These are phyloP conservation scores for Palloptera scutellata DNA, from an alignment of 2,888 invertebrate species.

Conservation along the genomic window DNA sequence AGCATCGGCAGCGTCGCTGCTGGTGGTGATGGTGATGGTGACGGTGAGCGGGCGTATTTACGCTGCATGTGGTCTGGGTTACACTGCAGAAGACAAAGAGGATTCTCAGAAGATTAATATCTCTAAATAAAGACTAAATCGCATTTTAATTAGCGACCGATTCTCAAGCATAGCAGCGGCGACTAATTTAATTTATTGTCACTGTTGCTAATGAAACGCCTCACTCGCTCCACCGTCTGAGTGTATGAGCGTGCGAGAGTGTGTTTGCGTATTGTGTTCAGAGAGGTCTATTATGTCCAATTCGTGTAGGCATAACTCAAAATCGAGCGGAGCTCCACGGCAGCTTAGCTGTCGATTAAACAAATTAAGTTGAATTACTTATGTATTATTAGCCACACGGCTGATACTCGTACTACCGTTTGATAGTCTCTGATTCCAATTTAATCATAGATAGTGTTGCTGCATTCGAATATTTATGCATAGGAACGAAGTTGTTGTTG, in stretches of 20 bases:
- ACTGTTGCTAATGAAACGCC: constrained; percentile 57
- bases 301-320: constrained; percentile 31
- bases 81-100: too few relatives aligned
- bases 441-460: too few relatives aligned
- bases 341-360: constrained; percentile 30
- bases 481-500: too few relatives aligned
- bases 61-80: constrained; percentile 6
- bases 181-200: constrained; percentile 60
- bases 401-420: too few relatives aligned
- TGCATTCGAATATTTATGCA: too few relatives aligned
- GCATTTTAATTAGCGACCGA: constrained; percentile 44
- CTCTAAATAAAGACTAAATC: constrained; percentile 31
- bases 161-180: constrained; percentile 33
- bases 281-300: constrained; percentile 25
- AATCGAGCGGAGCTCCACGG: constrained; percentile 12
- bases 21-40: not conserved
- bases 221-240: constrained; percentile 1
- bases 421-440: too few relatives aligned
- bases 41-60: constrained; percentile 3
- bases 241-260: not conserved
- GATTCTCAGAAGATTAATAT: constrained; percentile 22
- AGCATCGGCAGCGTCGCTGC: not conserved
- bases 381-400: constrained; percentile 6
- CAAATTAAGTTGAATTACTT: constrained; percentile 31
- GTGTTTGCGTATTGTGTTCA: not conserved